phyloP scores from a whole-genome alignment of 2,113 vertebrate species.

The Phainopepla nitens region DNA sequence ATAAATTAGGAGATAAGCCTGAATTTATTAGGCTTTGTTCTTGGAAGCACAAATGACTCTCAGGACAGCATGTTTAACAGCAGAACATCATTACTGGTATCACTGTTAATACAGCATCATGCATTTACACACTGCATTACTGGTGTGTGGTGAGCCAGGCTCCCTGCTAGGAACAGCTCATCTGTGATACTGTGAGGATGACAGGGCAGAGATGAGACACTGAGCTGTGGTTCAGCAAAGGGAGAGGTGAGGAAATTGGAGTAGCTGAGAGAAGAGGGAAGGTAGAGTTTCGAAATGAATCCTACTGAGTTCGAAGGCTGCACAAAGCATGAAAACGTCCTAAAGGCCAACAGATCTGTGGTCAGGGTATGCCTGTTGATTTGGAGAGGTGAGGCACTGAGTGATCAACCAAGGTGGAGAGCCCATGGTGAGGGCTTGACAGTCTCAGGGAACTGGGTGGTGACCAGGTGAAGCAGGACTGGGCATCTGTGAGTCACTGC shows the following conservation, averaged over 20 bases:
- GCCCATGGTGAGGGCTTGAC: neutral
- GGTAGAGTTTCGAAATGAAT: neutral
- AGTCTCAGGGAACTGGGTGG: neutral
- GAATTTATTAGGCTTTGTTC: slow-evolving; percentile 49
- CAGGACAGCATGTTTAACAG: neutral
- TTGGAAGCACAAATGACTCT: neutral
- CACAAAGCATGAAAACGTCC: neutral
- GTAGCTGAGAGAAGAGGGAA: neutral
- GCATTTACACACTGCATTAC: neutral
- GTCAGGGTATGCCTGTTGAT: neutral
- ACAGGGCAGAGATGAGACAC: neutral
- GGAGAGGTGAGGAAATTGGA: neutral
- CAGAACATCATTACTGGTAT: neutral
- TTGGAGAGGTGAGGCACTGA: neutral
- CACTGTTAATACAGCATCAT: neutral
- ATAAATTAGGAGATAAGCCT: slow-evolving; percentile 28
- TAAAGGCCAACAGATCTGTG: neutral
- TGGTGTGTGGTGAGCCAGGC: neutral
- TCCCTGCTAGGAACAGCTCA: neutral
- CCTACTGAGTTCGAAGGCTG: neutral
- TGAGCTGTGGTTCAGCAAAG: neutral
- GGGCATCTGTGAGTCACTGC: neutral
- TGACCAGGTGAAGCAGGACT: neutral
- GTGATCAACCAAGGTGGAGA: neutral
- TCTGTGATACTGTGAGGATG: neutral